A percentile compares a stretch with the other conserved stretches of the same genome.
Evolutionary conservation across 2,797 vertebrate species (phyloP).

Genomic region (Neopelma chrysocephalum): DNA sequence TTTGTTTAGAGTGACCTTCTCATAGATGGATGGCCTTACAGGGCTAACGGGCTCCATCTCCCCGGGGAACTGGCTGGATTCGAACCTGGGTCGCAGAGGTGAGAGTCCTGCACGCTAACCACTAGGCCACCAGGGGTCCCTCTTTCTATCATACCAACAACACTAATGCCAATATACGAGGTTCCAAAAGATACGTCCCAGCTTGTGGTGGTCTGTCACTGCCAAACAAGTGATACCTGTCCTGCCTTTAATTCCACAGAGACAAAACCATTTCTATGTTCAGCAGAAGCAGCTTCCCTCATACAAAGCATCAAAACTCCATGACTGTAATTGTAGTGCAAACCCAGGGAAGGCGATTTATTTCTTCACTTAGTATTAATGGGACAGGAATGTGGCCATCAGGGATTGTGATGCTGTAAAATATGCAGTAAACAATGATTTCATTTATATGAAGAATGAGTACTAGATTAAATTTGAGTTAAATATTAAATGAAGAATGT

Average conservation of each 20-base stretch:
- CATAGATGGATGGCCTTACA: too few relatives aligned
- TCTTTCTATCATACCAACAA: neutral
- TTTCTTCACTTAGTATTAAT: slow-evolving; percentile 11
- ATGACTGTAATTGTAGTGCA: neutral
- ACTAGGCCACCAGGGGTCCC: too few relatives aligned
- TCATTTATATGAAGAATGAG: slow-evolving; percentile 45
- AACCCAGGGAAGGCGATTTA: neutral
- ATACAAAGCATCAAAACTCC: neutral
- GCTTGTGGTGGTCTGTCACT: neutral
- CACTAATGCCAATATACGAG: neutral
- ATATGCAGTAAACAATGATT: slow-evolving; percentile 57
- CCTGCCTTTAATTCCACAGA: neutral
- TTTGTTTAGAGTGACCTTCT: too few relatives aligned
- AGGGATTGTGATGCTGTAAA: slow-evolving; percentile 9
- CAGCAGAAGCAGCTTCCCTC: neutral
- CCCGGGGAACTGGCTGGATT: too few relatives aligned
- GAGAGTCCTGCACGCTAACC: too few relatives aligned
- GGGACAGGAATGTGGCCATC: neutral
- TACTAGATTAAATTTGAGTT: slow-evolving; percentile 12
- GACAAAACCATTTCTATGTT: neutral
- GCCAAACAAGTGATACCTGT: neutral
- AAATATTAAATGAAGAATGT: slow-evolving; percentile 53
- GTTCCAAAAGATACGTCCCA: neutral
- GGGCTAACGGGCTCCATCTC: too few relatives aligned
- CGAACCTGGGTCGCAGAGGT: too few relatives aligned